Conservation (phyloP, 2,888 invertebrate species). For the Orthosia gothica region DNA sequence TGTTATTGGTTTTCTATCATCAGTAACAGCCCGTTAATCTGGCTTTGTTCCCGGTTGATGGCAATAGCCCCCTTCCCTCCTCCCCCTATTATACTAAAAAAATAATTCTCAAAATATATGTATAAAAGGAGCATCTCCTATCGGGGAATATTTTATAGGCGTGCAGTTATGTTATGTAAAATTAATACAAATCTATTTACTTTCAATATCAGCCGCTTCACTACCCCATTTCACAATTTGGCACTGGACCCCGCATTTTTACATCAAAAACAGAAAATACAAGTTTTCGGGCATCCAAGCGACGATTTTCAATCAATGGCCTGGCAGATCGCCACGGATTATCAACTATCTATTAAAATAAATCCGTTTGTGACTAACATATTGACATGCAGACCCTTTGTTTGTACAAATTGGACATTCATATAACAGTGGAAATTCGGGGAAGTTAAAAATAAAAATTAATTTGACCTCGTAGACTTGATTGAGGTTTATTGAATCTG, state of each 20-base stretch:
- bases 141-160: too few species aligned
- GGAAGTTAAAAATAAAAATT: background rate
- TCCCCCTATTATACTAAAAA: too few species aligned
- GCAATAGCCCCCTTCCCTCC: too few species aligned
- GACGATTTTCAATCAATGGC: slow-evolving; percentile 69
- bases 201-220: slow-evolving; percentile 14
- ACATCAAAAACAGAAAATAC: slow-evolving; percentile 49
- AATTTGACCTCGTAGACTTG: background rate
- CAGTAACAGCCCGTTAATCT: too few species aligned
- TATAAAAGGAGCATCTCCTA: too few species aligned
- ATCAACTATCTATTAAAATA: slow-evolving; percentile 69
- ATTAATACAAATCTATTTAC: background rate
- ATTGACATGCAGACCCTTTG: slow-evolving; percentile 53
- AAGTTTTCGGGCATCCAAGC: slow-evolving; percentile 50
- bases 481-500: slow-evolving; percentile 8
- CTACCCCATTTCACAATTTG: slow-evolving; percentile 42
- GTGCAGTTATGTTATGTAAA: too few species aligned
- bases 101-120: too few species aligned
- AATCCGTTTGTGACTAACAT: slow-evolving; percentile 67
- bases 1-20: too few species aligned
- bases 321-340: slow-evolving; percentile 73
- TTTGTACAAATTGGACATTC: slow-evolving; percentile 33
- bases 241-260: slow-evolving; percentile 40
- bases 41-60: too few species aligned
- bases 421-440: slow-evolving; percentile 6